Evolutionary conservation across 2,113 vertebrate genomes (phyloP).

Genomic region (Carassius gibelio): DNA sequence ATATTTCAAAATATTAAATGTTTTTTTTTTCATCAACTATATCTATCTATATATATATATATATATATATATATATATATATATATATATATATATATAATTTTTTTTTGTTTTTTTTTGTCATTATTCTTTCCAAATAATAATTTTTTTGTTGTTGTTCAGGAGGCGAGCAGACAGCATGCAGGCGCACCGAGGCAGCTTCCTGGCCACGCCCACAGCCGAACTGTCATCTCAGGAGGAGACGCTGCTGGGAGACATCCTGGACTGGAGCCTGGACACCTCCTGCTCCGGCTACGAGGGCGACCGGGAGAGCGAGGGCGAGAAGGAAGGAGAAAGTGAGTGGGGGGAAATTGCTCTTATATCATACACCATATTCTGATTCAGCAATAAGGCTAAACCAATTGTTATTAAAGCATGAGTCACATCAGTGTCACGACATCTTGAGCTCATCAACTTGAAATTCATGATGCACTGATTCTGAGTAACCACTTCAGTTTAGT

Average conservation of each 20-base stretch:
- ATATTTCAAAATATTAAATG: no score
- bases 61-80: no score
- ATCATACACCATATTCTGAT: neutral
- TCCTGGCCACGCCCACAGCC: slow-evolving; percentile 89
- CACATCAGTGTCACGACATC: neutral
- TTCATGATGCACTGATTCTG: no score
- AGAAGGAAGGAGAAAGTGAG: slow-evolving; percentile 88
- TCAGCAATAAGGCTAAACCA: neutral
- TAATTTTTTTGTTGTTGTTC: no score
- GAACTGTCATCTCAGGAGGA: slow-evolving; percentile 95
- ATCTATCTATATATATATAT: no score
- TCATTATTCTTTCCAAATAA: no score
- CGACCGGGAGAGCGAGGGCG: slow-evolving; percentile 90
- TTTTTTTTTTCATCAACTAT: no score
- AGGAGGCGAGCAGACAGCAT: slow-evolving; percentile 87
- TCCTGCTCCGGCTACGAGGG: slow-evolving; percentile 93
- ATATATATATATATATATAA: no score
- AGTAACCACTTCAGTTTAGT: neutral
- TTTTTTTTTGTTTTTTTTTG: no score
- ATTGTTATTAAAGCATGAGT: neutral
- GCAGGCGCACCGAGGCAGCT: slow-evolving; percentile 84
- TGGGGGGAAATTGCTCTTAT: neutral
- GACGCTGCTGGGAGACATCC: slow-evolving; percentile 86
- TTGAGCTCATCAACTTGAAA: neutral
- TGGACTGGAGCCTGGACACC: slow-evolving; percentile 93